These are phyloP conservation scores for Terrapene triunguis DNA, from an alignment of 2,113 vertebrate species.

Conservation along the genomic window DNA sequence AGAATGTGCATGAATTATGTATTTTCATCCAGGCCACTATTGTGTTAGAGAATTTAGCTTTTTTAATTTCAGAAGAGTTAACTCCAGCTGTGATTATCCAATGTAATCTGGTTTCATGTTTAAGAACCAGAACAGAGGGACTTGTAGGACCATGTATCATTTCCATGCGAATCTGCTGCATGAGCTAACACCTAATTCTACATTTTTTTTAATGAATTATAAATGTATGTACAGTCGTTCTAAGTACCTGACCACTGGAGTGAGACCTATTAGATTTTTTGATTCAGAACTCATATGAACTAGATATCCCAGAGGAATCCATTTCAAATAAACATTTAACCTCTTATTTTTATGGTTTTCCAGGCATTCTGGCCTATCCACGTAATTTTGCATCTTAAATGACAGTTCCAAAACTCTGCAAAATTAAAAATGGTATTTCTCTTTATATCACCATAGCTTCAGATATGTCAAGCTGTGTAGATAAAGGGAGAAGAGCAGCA, in stretches of 20 bases:
- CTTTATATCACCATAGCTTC: not conserved
- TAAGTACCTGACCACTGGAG: constrained; percentile 28
- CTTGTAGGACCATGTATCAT: constrained; percentile 28
- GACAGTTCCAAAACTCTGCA: constrained; percentile 17
- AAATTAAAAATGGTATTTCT: constrained; percentile 25
- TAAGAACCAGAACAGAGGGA: constrained; percentile 53
- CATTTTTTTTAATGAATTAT: constrained; percentile 45
- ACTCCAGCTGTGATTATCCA: constrained; percentile 64
- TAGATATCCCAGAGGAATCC: constrained; percentile 35
- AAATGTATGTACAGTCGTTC: not conserved
- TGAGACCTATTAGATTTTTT: constrained; percentile 32
- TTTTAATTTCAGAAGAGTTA: constrained; percentile 45
- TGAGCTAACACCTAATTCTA: constrained; percentile 59
- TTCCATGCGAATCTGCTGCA: constrained; percentile 59
- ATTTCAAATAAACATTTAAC: not conserved
- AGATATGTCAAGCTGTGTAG: not conserved
- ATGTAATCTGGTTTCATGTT: constrained; percentile 57
- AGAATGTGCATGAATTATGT: constrained; percentile 66
- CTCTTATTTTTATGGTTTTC: constrained; percentile 35
- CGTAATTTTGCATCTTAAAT: constrained; percentile 18
- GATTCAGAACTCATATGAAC: constrained; percentile 44
- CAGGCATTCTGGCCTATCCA: constrained; percentile 20
- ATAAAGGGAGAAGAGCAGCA: constrained; percentile 19
- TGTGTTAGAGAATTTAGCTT: constrained; percentile 67
- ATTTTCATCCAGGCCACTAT: constrained; percentile 65